phyloP scores from a whole-genome alignment of 2,113 vertebrate genomes.

The Gavialis gangeticus region DNA sequence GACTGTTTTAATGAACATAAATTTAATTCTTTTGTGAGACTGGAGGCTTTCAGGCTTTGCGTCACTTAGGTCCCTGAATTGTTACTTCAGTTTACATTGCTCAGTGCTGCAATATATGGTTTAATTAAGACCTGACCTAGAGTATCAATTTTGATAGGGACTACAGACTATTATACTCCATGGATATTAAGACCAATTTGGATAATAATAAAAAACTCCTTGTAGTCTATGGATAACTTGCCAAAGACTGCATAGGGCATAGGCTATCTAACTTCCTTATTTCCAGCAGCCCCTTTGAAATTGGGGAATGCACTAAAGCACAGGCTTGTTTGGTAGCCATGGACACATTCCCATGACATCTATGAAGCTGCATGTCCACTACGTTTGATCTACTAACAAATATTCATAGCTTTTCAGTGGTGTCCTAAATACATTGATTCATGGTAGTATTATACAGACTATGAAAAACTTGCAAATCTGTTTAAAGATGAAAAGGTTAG shows the following conservation, averaged over 20 bases:
- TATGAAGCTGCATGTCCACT: too few relatives aligned
- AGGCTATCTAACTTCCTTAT: neutral
- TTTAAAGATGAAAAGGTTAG: neutral
- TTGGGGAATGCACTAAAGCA: neutral
- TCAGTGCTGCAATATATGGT: neutral
- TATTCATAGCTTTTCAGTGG: too few relatives aligned
- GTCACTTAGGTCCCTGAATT: neutral
- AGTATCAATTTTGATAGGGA: neutral
- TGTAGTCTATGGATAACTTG: too few relatives aligned
- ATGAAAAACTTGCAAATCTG: neutral
- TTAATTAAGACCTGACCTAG: neutral
- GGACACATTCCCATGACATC: too few relatives aligned
- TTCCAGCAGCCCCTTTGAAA: neutral
- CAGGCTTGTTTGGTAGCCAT: too few relatives aligned
- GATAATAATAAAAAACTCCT: too few relatives aligned
- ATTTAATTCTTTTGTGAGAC: neutral
- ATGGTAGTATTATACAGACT: neutral
- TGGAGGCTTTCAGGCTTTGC: neutral
- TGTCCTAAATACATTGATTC: neutral
- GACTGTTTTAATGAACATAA: neutral
- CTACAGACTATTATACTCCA: fast-evolving
- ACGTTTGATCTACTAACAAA: too few relatives aligned
- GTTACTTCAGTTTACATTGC: neutral
- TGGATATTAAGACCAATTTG: too few relatives aligned
- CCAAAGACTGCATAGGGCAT: too few relatives aligned